phyloP scores from a whole-genome alignment of 2,113 vertebrate genomes.

The Saccopteryx leptura region DNA sequence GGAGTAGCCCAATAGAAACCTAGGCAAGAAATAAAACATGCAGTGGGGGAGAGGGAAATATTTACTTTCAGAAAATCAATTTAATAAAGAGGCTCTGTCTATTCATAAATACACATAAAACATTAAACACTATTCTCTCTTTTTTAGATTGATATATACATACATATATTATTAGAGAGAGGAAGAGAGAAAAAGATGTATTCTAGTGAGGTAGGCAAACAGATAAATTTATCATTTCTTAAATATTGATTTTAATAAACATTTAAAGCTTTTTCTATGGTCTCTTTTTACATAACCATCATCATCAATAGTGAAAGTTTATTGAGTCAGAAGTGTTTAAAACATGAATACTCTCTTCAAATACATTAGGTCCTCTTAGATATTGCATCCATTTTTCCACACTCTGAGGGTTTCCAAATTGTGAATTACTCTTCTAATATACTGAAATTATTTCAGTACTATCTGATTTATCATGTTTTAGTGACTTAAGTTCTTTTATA shows the following conservation, averaged over 20 bases:
- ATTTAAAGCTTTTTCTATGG: slow-evolving; percentile 9
- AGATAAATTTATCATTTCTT: background rate
- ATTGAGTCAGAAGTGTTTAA: slow-evolving; percentile 26
- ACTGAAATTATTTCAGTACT: background rate
- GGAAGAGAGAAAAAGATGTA: background rate
- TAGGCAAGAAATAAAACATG: slow-evolving; percentile 28
- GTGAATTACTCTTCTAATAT: slow-evolving; percentile 39
- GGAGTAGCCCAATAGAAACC: background rate
- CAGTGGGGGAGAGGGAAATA: background rate
- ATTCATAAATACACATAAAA: slow-evolving; percentile 1
- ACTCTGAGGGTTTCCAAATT: background rate
- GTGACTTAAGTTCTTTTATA: slow-evolving; percentile 15
- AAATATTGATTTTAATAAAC: slow-evolving; percentile 25
- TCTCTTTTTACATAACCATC: slow-evolving; percentile 35
- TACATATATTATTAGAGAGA: background rate
- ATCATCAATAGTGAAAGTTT: slow-evolving; percentile 41
- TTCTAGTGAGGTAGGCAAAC: background rate
- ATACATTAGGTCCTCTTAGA: background rate
- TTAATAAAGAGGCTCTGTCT: slow-evolving; percentile 1
- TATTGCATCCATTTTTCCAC: background rate
- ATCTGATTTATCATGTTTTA: background rate
- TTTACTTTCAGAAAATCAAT: slow-evolving; percentile 31
- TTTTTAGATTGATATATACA: background rate
- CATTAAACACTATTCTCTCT: background rate
- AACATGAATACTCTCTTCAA: slow-evolving; percentile 12